Evolutionary conservation across 2,888 invertebrate genomes (phyloP).

Genomic region (Scaptomyza tumidula): DNA sequence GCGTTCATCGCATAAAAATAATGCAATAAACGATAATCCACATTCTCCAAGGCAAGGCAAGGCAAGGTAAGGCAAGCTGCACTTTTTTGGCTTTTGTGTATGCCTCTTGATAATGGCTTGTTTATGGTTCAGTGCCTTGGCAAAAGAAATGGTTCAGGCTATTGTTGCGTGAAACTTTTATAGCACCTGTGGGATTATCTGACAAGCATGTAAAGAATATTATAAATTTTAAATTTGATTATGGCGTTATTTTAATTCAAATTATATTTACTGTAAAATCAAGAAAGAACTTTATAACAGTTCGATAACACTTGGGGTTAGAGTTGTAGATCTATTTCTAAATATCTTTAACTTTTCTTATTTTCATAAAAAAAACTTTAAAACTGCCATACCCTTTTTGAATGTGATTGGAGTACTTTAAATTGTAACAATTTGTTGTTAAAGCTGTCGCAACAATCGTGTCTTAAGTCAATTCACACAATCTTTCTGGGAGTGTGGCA

Average conservation of each 20-base stretch:
- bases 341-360: too few relatives aligned
- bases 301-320: too few relatives aligned
- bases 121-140: conserved; percentile 40
- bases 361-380: too few relatives aligned
- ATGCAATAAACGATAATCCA: conserved; percentile 78
- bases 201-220: background rate
- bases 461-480: too few relatives aligned
- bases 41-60: conserved; percentile 1
- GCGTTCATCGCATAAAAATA: conserved; percentile 81
- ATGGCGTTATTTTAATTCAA: too few relatives aligned
- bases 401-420: too few relatives aligned
- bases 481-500: conserved; percentile 21
- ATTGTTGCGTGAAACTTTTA: background rate
- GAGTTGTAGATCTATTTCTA: too few relatives aligned
- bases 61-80: conserved; percentile 71
- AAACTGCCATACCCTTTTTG: too few relatives aligned
- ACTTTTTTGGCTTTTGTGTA: conserved; percentile 51
- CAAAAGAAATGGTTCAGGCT: background rate
- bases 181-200: background rate
- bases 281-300: too few relatives aligned
- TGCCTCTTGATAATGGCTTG: conserved; percentile 62
- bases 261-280: too few relatives aligned
- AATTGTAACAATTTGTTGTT: too few relatives aligned
- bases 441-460: too few relatives aligned
- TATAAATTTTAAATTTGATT: background rate